Percentiles rank a stretch among this genome's conserved stretches.
phyloP scores from a whole-genome alignment of 2,888 invertebrate genomes.

The Sabatieria punctata region DNA sequence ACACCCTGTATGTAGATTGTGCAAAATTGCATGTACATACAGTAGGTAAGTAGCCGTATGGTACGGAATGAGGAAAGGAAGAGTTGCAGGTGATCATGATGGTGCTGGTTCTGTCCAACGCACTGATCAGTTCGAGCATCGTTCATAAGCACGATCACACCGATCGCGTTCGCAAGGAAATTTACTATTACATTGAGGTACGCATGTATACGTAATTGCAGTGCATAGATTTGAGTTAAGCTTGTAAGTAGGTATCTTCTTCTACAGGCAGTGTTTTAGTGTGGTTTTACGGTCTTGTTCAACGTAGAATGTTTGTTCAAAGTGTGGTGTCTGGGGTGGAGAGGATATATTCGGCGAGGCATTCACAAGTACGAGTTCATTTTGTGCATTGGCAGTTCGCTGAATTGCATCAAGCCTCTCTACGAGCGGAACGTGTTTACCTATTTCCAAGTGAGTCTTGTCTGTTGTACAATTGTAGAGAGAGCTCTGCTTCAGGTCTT shows the following conservation, averaged over 20 bases:
- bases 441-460: slow-evolving; percentile 63
- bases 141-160: slow-evolving; percentile 70
- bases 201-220: neutral
- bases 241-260: too few species aligned
- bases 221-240: neutral
- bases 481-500: slow-evolving; percentile 51
- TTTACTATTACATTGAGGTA: slow-evolving; percentile 30
- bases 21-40: too few species aligned
- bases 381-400: slow-evolving; percentile 72
- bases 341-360: slow-evolving; percentile 82
- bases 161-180: slow-evolving; percentile 23
- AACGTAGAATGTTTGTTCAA: slow-evolving; percentile 88
- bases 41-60: too few species aligned
- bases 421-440: slow-evolving; percentile 84
- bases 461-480: slow-evolving; percentile 4
- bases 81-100: slow-evolving; percentile 62
- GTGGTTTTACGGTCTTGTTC: slow-evolving; percentile 81
- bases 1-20: too few species aligned
- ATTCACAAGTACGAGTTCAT: slow-evolving; percentile 93
- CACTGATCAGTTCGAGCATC: slow-evolving; percentile 86
- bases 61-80: too few species aligned
- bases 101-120: slow-evolving; percentile 83
- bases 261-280: slow-evolving; percentile 47
- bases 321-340: slow-evolving; percentile 88
- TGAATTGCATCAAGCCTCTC: slow-evolving; percentile 69